Conservation (phyloP, 2,888 invertebrate species). For the Hartigia nigra region DNA sequence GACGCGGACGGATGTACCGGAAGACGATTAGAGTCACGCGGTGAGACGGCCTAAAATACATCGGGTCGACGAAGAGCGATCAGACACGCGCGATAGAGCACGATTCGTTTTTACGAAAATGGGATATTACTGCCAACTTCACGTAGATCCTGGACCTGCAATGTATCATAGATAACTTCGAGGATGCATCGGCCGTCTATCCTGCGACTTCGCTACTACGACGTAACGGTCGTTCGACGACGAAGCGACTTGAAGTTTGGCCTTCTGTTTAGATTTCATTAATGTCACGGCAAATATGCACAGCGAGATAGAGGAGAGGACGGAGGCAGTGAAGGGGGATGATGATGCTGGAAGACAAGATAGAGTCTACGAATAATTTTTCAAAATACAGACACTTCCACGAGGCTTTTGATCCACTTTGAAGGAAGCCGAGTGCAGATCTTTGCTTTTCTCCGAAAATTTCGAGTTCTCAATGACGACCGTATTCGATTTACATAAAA, state of each 20-base stretch:
- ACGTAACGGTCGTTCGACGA: not conserved
- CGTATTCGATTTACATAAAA: not conserved
- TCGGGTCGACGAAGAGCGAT: not conserved
- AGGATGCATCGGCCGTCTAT: not conserved
- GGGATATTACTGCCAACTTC: not conserved
- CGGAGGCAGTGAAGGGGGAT: not conserved
- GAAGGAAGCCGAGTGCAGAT: not conserved
- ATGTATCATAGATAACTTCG: not conserved
- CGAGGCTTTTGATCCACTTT: not conserved
- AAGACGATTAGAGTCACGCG: not conserved
- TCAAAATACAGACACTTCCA: not conserved
- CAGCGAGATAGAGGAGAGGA: not conserved
- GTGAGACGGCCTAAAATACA: not conserved
- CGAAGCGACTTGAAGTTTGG: not conserved
- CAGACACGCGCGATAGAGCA: not conserved
- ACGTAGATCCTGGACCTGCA: not conserved
- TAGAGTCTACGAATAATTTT: not conserved
- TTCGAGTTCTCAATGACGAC: not conserved
- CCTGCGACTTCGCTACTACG: not conserved
- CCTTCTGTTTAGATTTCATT: conserved; percentile 4
- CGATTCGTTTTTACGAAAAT: not conserved
- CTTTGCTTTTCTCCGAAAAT: not conserved
- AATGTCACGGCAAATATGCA: conserved; percentile 7
- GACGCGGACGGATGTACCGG: too few species aligned
- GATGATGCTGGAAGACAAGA: not conserved